Base-by-base conservation (phyloP, 2,888 invertebrate genomes). In the Athalia cordata region DNA sequence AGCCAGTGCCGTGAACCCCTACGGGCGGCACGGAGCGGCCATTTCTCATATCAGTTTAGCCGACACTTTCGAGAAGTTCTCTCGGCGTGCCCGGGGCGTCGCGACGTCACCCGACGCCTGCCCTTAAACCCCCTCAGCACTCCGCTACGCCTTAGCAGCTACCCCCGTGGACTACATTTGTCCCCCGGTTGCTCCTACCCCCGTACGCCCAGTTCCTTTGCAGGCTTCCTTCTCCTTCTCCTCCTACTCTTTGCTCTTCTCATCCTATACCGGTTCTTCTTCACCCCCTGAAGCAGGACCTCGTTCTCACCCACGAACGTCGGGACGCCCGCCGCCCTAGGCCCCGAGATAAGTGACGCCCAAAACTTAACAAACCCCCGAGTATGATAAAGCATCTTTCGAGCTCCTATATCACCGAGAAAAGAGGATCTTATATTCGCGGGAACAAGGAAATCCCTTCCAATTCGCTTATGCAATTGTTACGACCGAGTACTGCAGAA, bases 21-120 rank as follows among this genome's bases (percentile, higher is more conserved):
- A 86, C 87, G 88, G 89, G 84, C 86, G 87, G 87, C 90, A 90
- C 89, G 90, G 84, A 88, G 83, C 84, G 86, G 82, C 89, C 88
- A 86, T 89, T 88, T 89, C 89, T 90, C 89, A 89, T 89, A 89
- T 88, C 89, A 88, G 89, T 89, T 88, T 88, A 87, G 88, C 86
- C 86, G 89, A 90, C 89, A 90, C 89, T 89, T 89, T 89, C 84
- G 87, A 88, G 87, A 89, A 90, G 86, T 90, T 89, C 86, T 75
- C 82, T 82, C 81, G 83, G 82, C 83, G 85, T 83, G 81, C 88
- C 86, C 82, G 82, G 84, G 86, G 87, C 85, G 85, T 87, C 86
- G 86, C 85, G 84, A 87, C 85, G 87, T 87, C 88, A 88, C 84
- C 86, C 87, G 85, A 86, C 86, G 85, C 85, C 85, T 85, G 84